phyloP scores from a whole-genome alignment of 2,797 vertebrate species.

The Okamejei kenojei region DNA sequence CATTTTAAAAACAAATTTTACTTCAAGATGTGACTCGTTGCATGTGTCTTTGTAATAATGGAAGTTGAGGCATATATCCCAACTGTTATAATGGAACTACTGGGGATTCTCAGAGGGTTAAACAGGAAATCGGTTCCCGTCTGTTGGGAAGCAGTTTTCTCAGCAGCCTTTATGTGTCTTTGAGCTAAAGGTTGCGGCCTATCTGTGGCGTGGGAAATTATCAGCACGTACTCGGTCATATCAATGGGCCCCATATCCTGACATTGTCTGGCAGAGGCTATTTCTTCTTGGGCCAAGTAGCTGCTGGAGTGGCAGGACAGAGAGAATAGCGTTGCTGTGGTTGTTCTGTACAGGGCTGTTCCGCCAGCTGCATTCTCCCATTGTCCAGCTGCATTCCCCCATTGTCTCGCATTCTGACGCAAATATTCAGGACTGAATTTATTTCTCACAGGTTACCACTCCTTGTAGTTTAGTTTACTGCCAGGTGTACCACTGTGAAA shows the following conservation, averaged over 20 bases:
- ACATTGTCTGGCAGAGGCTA: background rate
- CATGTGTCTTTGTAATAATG: background rate
- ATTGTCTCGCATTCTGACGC: background rate
- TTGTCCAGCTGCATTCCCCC: no score
- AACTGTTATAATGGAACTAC: background rate
- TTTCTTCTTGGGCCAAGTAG: background rate
- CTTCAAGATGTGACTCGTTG: background rate
- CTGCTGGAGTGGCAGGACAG: background rate
- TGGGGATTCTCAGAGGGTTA: conserved; percentile 23
- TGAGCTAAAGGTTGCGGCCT: background rate
- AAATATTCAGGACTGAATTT: no score
- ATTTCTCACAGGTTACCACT: no score
- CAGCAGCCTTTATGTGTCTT: background rate
- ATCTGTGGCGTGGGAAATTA: conserved; percentile 8
- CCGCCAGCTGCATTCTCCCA: background rate
- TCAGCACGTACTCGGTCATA: background rate
- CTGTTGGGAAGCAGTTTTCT: background rate
- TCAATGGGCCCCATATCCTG: conserved; percentile 29
- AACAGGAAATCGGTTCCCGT: conserved; percentile 15
- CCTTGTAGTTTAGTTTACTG: no score
- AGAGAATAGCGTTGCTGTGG: background rate
- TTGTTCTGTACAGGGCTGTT: background rate
- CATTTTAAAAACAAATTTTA: background rate
- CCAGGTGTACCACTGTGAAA: no score
- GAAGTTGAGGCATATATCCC: background rate